These are phyloP conservation scores for Valencia hispanica DNA, from an alignment of 2,797 vertebrate genomes.

Conservation along the genomic window DNA sequence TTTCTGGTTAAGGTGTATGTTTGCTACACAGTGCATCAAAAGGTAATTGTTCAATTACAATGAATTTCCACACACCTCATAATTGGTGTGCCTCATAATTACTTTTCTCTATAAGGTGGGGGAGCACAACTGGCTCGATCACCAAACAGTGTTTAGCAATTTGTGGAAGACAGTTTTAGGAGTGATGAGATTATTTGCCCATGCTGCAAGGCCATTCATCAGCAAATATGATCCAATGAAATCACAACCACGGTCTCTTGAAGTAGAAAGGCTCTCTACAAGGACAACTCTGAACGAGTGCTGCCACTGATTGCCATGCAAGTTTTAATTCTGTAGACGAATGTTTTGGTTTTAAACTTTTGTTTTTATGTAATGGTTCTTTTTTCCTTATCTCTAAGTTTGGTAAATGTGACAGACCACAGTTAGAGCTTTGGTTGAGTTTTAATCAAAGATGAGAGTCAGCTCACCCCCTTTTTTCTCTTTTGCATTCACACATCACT, in stretches of 20 bases:
- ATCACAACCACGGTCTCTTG: background rate
- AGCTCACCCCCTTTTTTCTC: background rate
- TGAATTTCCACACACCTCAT: background rate
- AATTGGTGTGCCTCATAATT: background rate
- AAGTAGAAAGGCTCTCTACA: background rate
- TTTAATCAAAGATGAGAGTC: background rate
- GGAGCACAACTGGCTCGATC: background rate
- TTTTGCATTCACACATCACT: background rate
- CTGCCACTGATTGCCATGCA: background rate
- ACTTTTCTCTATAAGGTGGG: background rate
- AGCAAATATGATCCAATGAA: background rate
- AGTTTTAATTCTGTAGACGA: background rate
- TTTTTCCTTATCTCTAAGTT: background rate
- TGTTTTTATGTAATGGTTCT: background rate
- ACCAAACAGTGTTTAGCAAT: conserved; percentile 10
- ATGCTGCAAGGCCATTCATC: background rate
- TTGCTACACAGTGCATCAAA: background rate
- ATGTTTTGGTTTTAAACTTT: background rate
- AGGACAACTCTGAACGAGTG: background rate
- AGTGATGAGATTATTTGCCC: background rate
- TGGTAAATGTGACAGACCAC: background rate
- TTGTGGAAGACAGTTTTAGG: conserved; percentile 1
- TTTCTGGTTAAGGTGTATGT: background rate
- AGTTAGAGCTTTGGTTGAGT: background rate
- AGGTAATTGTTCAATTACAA: background rate